phyloP scores from a whole-genome alignment of 2,888 invertebrate genomes.

The Drosophila kambysellisi region DNA sequence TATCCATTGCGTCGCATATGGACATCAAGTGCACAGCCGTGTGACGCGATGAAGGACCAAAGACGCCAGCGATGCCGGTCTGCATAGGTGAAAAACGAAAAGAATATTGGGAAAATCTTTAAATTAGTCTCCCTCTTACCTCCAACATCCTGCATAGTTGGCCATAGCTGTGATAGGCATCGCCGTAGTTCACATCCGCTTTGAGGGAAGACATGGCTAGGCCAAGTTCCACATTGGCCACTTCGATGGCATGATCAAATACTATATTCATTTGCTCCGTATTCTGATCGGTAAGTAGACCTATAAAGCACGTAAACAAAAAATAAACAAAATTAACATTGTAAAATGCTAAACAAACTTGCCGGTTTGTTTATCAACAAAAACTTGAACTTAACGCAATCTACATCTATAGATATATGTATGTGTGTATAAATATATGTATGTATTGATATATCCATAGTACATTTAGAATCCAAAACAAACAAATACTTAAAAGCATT shows the following conservation, averaged over 20 bases:
- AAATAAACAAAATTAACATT: not conserved
- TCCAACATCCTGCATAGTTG: constrained; percentile 86
- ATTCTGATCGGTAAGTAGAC: constrained; percentile 81
- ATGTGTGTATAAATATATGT: constrained; percentile 9
- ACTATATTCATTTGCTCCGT: constrained; percentile 77
- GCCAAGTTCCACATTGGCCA: constrained; percentile 75
- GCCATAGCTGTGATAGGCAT: constrained; percentile 86
- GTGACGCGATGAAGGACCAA: constrained; percentile 91
- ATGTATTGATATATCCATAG: constrained; percentile 14
- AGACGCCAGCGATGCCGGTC: constrained; percentile 91
- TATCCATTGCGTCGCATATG: constrained; percentile 92
- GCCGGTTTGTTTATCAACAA: constrained; percentile 77
- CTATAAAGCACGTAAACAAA: constrained; percentile 43
- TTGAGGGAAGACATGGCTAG: constrained; percentile 68
- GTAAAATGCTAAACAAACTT: constrained; percentile 22
- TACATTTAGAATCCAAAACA: constrained; percentile 56
- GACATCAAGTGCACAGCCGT: constrained; percentile 92
- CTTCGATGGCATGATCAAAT: constrained; percentile 82
- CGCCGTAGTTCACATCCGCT: constrained; percentile 86
- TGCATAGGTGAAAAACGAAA: constrained; percentile 54
- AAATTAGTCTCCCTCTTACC: constrained; percentile 78
- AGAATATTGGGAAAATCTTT: not conserved
- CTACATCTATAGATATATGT: constrained; percentile 6
- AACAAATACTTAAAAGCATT: constrained; percentile 71
- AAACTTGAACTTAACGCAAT: constrained; percentile 61